These are phyloP conservation scores for Himantopus leucocephalus DNA, from an alignment of 2,113 vertebrate genomes.

Conservation along the genomic window DNA sequence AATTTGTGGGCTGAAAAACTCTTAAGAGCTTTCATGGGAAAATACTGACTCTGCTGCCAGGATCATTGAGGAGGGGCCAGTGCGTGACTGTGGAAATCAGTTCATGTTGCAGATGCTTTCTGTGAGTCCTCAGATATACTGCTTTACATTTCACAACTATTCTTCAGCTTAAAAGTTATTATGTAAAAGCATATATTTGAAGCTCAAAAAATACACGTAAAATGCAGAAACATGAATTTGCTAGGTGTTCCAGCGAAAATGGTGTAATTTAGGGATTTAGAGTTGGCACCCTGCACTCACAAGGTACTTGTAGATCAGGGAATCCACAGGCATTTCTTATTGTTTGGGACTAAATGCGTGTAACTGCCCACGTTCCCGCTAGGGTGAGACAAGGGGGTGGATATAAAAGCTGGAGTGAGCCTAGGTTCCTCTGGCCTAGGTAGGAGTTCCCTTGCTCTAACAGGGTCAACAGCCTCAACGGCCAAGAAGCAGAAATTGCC, in stretches of 20 bases:
- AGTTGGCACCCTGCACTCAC: not conserved
- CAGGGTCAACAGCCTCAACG: not conserved
- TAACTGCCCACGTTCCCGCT: not conserved
- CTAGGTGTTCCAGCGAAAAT: not conserved
- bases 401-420: not conserved
- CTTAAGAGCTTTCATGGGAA: not conserved
- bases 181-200: not conserved
- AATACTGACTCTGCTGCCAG: not conserved
- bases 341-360: not conserved
- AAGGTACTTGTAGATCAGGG: not conserved
- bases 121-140: rapidly evolving
- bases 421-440: not conserved
- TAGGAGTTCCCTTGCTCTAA: not conserved
- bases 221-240: not conserved
- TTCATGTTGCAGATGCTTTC: not conserved
- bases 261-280: not conserved
- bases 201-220: not conserved
- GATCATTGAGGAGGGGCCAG: not conserved
- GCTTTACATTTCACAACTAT: not conserved
- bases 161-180: not conserved
- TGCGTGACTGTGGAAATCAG: not conserved
- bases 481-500: not conserved
- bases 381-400: not conserved
- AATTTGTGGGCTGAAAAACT: not conserved
- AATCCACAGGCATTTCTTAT: not conserved